phyloP scores from a whole-genome alignment of 2,888 invertebrate genomes.

The Agrenia bidenticulata region DNA sequence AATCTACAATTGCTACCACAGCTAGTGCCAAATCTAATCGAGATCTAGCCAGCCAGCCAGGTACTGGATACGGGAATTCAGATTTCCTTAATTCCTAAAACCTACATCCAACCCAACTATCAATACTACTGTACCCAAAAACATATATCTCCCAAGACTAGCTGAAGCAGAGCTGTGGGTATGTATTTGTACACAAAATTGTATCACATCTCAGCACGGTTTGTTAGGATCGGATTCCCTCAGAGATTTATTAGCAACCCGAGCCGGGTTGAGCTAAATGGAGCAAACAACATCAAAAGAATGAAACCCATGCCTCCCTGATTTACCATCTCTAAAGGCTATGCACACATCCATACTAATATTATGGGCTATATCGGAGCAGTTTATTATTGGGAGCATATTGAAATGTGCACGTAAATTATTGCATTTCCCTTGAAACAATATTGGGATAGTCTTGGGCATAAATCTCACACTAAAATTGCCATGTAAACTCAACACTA shows the following conservation, averaged over 20 bases:
- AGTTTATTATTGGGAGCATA: not conserved
- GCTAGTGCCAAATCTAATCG: too few relatives aligned
- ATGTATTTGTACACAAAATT: too few relatives aligned
- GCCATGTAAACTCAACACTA: slow-evolving; percentile 1
- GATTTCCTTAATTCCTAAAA: too few relatives aligned
- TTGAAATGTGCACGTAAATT: slow-evolving; percentile 22
- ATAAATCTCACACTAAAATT: slow-evolving; percentile 17
- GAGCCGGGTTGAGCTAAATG: slow-evolving; percentile 11
- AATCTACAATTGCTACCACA: too few relatives aligned
- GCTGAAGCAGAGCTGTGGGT: too few relatives aligned
- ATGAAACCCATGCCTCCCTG: not conserved
- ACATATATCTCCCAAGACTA: too few relatives aligned
- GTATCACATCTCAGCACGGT: not conserved
- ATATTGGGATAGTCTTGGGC: slow-evolving; percentile 10
- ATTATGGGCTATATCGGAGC: not conserved
- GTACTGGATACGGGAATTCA: too few relatives aligned
- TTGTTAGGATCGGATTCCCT: slow-evolving; percentile 14
- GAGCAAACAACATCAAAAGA: slow-evolving; percentile 9
- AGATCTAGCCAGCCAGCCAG: too few relatives aligned
- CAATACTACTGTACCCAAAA: too few relatives aligned
- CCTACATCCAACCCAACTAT: too few relatives aligned
- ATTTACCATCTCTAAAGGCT: not conserved
- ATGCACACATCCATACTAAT: too few relatives aligned
- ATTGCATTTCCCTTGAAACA: slow-evolving; percentile 16
- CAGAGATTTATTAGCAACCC: slow-evolving; percentile 17